Base-by-base conservation (phyloP, 2,797 vertebrate species). In the Morelia viridis region DNA sequence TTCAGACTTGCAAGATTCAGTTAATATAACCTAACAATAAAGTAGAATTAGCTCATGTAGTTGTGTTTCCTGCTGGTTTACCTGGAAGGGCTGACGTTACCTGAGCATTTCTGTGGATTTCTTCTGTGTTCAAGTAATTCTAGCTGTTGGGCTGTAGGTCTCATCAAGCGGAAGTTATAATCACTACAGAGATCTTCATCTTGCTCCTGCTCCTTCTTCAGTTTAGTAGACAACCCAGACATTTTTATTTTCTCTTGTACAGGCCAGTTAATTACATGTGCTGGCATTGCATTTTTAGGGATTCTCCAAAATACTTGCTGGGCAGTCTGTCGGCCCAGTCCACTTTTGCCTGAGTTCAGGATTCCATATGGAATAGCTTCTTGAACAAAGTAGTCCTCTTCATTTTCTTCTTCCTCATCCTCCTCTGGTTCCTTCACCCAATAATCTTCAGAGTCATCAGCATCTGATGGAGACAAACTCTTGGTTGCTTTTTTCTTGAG, bases 401-500 rank as follows among this genome's bases (percentile, higher is more conserved):
- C 94, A 0, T 93, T 94, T 0, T 85, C 94, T 2, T 96, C 94
- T 10, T 93, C 96, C 35, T 96, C 95, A 8, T 92, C 94, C 0
- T 96, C 96, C 2, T 96, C 96, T 90, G 96, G 96, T 92, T 87
- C 97, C 61, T 93, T 93, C 62, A 95, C 87, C 90, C 85, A 96
- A 80, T 93, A 96, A 64, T 96, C 96, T 56, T 96, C 96, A 0
- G 96, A 97, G 76, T 97, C 95, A 2, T 97, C 94, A 19, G 85
- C 71, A 95, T 97, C 97, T 92, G 96, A 96, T 76, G 89, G 92
- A 91, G 95, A 87, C 53, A 95, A 80, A 86, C 17, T 94, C 89
- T 95, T 96, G 19, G 53, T 9, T 93, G 91, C 5, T 50, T 94
- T 96, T 91, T 96, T 95, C 88, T 96, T 96, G n/a, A 95, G 26